phyloP scores from a whole-genome alignment of 2,888 invertebrate genomes.

The Acrobasis consociella region DNA sequence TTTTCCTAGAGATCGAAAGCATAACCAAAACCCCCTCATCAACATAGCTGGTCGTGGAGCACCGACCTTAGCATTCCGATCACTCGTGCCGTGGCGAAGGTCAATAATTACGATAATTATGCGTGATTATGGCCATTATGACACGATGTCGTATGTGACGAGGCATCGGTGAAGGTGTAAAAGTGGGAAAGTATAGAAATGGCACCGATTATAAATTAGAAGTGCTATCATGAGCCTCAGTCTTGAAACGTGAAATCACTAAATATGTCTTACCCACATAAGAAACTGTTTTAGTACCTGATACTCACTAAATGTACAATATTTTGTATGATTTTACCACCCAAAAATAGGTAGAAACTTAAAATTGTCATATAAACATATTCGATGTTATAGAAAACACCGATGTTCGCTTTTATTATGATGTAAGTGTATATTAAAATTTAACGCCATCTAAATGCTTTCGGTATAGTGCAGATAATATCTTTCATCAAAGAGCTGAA shows the following conservation, averaged over 20 bases:
- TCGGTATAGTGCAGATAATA: too few relatives aligned
- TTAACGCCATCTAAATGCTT: neutral
- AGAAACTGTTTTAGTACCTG: too few relatives aligned
- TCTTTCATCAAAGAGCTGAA: too few relatives aligned
- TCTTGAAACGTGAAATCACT: neutral
- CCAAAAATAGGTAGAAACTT: too few relatives aligned
- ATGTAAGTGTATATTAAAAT: neutral
- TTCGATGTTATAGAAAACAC: too few relatives aligned
- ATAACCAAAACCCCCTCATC: too few relatives aligned
- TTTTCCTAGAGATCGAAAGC: too few relatives aligned
- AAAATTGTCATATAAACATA: too few relatives aligned
- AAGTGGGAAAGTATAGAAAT: neutral
- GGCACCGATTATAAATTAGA: neutral
- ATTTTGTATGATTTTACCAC: too few relatives aligned
- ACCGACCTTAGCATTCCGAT: constrained; percentile 5
- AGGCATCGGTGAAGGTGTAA: neutral
- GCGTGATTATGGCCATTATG: constrained; percentile 18
- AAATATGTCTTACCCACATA: neutral
- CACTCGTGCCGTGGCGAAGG: constrained; percentile 26
- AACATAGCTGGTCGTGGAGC: neutral
- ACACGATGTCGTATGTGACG: constrained; percentile 16
- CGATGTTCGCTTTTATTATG: neutral
- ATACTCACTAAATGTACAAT: too few relatives aligned
- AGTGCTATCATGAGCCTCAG: neutral
- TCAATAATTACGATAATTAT: constrained; percentile 25